A percentile compares a stretch with the other conserved stretches of the same genome.
Evolutionary conservation across 2,888 invertebrate species (phyloP).

Genomic region (Pimpla rufipes): DNA sequence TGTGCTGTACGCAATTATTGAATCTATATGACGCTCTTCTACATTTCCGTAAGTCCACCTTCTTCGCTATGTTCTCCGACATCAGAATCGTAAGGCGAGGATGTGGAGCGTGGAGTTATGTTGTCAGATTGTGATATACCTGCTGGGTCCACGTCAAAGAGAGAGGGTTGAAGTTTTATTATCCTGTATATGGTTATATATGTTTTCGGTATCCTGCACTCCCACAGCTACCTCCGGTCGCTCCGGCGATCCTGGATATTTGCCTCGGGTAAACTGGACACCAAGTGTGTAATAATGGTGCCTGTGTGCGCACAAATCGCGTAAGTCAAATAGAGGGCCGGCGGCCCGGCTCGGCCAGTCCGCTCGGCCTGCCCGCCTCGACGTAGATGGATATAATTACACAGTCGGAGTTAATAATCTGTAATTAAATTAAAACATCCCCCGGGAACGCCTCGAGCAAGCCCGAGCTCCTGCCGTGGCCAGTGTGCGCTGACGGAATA

Average conservation of each 20-base stretch:
- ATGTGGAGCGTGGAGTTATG: neutral
- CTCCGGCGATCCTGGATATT: slow-evolving; percentile 68
- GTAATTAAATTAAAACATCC: slow-evolving; percentile 75
- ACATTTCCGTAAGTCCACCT: too few relatives aligned
- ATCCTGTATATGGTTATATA: slow-evolving; percentile 23
- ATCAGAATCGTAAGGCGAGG: neutral
- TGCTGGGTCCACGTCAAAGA: neutral
- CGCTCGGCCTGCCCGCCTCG: slow-evolving; percentile 40
- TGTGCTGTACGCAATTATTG: too few relatives aligned
- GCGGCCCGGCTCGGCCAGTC: slow-evolving; percentile 57
- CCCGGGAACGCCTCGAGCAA: slow-evolving; percentile 68
- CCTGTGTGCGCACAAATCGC: slow-evolving; percentile 69
- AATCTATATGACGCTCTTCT: too few relatives aligned
- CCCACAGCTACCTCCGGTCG: slow-evolving; percentile 43
- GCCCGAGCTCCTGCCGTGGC: slow-evolving; percentile 34
- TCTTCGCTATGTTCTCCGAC: too few relatives aligned
- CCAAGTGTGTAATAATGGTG: slow-evolving; percentile 70
- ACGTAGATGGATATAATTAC: slow-evolving; percentile 74
- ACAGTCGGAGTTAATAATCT: slow-evolving; percentile 74
- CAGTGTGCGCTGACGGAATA: slow-evolving; percentile 39
- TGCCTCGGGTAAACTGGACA: slow-evolving; percentile 69
- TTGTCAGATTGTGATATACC: neutral
- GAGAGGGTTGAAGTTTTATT: slow-evolving; percentile 26
- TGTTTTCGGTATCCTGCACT: slow-evolving; percentile 17
- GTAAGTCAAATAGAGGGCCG: slow-evolving; percentile 72